Evolutionary conservation across 2,113 vertebrate species (phyloP).

Genomic region (Rhynchopsitta pachyrhyncha): DNA sequence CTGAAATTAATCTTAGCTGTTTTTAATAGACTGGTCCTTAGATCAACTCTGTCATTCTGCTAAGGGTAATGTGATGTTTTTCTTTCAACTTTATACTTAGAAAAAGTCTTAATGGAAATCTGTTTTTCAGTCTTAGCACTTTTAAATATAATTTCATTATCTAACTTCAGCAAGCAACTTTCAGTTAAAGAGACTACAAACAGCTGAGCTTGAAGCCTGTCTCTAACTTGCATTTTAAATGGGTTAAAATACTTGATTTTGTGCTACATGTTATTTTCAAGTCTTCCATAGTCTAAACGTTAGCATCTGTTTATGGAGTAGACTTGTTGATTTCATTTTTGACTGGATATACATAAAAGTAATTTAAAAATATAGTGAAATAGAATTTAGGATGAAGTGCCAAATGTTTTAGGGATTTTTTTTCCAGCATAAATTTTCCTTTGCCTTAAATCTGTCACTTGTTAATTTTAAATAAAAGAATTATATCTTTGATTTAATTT

Average conservation of each 20-base stretch:
- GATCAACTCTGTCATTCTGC: not conserved
- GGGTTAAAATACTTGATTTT: not conserved
- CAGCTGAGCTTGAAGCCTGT: not conserved
- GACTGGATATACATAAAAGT: not conserved
- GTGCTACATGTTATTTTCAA: not conserved
- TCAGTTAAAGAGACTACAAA: not conserved
- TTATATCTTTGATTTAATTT: not conserved
- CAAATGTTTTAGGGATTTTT: not conserved
- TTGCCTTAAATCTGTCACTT: not conserved
- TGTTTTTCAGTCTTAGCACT: not conserved
- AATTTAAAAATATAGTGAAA: not conserved
- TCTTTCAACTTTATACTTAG: not conserved
- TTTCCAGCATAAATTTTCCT: not conserved
- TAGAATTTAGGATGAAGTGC: not conserved
- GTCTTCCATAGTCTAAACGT: not conserved
- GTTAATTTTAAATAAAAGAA: not conserved
- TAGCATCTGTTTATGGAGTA: not conserved
- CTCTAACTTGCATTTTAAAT: not conserved
- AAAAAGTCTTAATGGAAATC: not conserved
- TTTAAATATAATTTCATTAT: not conserved
- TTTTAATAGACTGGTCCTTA: not conserved
- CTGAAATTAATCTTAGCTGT: not conserved
- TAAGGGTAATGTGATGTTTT: not conserved
- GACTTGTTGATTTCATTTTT: not conserved
- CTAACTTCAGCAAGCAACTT: not conserved